These are phyloP conservation scores for Meloidogyne hapla DNA, from an alignment of 1,140 invertebrate species.

Conservation along the genomic window DNA sequence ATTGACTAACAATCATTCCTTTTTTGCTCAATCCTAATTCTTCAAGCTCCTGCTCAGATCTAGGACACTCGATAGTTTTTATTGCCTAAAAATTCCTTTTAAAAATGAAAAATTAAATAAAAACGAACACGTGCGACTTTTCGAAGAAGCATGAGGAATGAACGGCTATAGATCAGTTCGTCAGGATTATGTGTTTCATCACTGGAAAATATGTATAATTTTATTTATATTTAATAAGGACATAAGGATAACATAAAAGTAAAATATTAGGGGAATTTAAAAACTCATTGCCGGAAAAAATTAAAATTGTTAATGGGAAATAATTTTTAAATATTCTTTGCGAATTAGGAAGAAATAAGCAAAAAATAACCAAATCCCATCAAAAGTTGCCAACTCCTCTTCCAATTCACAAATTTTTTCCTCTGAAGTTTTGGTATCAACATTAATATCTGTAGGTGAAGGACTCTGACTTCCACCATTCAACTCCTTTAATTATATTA, in stretches of 20 bases:
- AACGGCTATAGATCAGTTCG: slow-evolving; percentile 22
- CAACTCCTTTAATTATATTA: not conserved
- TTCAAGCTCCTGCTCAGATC: slow-evolving; percentile 27
- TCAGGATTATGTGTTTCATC: slow-evolving; percentile 21
- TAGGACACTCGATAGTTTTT: slow-evolving; percentile 29
- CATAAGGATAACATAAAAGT: too few relatives aligned
- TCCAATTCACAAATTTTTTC: slow-evolving; percentile 19
- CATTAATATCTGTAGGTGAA: not conserved
- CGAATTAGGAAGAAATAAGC: too few relatives aligned
- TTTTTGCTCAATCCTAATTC: slow-evolving; percentile 23
- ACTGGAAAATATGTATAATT: too few relatives aligned
- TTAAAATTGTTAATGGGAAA: too few relatives aligned
- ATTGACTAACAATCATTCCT: slow-evolving; percentile 24
- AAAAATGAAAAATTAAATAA: not conserved
- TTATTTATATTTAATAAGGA: too few relatives aligned
- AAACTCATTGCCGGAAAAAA: too few relatives aligned
- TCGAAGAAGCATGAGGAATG: slow-evolving; percentile 26
- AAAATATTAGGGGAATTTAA: too few relatives aligned
- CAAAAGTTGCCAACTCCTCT: slow-evolving; percentile 7
- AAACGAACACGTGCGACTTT: slow-evolving; percentile 21
- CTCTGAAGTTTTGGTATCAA: slow-evolving; percentile 14
- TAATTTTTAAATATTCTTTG: too few relatives aligned
- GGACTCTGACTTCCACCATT: slow-evolving; percentile 4
- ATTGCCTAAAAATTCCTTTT: slow-evolving; percentile 15
- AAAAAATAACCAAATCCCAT: not conserved